phyloP scores from a whole-genome alignment of 2,113 vertebrate genomes.

The Rhinichthys klamathensis region DNA sequence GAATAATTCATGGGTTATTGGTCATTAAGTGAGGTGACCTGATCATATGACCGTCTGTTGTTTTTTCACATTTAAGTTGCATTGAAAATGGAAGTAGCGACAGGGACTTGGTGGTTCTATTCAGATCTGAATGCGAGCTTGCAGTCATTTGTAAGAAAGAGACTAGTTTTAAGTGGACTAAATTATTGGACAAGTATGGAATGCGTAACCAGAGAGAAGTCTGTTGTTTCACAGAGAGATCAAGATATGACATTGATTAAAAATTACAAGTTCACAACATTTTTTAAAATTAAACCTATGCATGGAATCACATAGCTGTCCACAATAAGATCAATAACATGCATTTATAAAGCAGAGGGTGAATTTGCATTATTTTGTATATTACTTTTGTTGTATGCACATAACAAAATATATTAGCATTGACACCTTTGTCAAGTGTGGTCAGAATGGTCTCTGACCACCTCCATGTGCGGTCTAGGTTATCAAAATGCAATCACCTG shows the following conservation, averaged over 20 bases:
- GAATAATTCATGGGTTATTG: neutral
- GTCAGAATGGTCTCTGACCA: neutral
- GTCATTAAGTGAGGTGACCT: neutral
- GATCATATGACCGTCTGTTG: neutral
- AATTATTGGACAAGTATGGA: neutral
- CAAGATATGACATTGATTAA: neutral
- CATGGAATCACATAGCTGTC: no score
- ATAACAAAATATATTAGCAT: neutral
- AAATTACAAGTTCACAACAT: neutral
- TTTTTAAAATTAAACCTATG: no score
- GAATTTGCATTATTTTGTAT: neutral
- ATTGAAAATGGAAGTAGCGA: neutral
- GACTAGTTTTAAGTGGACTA: neutral
- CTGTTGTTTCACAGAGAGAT: neutral
- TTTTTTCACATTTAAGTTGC: neutral
- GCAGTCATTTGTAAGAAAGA: neutral
- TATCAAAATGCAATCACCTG: slow-evolving; percentile 7
- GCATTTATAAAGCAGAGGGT: neutral
- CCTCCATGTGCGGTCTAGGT: slow-evolving; percentile 9
- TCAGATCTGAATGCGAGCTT: neutral
- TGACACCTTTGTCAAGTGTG: neutral
- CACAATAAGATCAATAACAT: no score
- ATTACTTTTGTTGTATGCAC: neutral
- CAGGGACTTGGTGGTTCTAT: neutral
- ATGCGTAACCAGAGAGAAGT: neutral